Base-by-base conservation (phyloP, 2,113 vertebrate species). In the Motacilla tschutschensis region DNA sequence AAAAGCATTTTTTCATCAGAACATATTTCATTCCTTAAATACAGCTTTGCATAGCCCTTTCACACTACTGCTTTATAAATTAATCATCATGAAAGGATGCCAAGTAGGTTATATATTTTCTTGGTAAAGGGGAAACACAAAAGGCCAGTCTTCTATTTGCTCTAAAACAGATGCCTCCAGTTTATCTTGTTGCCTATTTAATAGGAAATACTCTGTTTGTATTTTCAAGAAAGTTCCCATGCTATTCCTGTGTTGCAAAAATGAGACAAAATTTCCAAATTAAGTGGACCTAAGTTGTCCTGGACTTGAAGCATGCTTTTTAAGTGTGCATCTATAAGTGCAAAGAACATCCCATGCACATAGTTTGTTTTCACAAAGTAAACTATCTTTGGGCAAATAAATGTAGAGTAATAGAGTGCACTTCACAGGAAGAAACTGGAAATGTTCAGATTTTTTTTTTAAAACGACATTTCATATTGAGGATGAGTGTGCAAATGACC, bases 51-150 rank as follows among this genome's bases (percentile, higher is more conserved):
- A 38, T 38, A 77, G 53, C 11, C 43, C 24, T 87, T 92, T 85
- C 83, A 79, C 60, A 70, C 8, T 83, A 82, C 58, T 26, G 20
- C 5, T 83, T 87, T 87, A 40, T 59, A 79, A 93, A 87, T 73
- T 73, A 85, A 66, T 85, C 44, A 70, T 40, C 5, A 0, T 47
- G 18, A 77, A 62, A 2, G 1, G n/a, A 54, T 69, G 55, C 72
- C 72, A 89, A 92, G 47, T 79, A 79, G 40, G 51, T 79, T 89
- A 83, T 43, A 40, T 1, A 1, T 62, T 79, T 85, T 79, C 38
- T 43, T 63, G 57, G 14, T 87, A 63, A 87, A 65, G 12, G 29
- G 26, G 29, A 86, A 83, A 80, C 3, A 6, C 24, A 78, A 76
- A 89, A 87, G 25, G 21, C 31, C 36, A 84, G 1, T 24, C 16